Evolutionary conservation across 2,797 vertebrate species (phyloP).

Genomic region (Semaprochilodus insignis): DNA sequence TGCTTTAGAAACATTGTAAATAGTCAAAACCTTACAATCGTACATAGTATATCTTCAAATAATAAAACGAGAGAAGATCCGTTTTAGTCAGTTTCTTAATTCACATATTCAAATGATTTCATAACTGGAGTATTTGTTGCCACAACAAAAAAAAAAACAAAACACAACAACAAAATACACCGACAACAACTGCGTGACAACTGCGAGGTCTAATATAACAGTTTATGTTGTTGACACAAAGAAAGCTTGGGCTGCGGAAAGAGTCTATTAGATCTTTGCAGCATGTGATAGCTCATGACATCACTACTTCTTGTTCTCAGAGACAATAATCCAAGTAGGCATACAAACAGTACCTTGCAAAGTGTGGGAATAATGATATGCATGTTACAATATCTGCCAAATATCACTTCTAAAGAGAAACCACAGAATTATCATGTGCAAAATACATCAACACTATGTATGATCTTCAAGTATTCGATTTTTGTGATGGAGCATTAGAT

Average conservation of each 20-base stretch:
- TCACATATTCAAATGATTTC: constrained; percentile 21
- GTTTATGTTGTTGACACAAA: neutral
- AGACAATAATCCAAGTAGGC: constrained; percentile 25
- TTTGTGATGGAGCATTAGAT: constrained; percentile 13
- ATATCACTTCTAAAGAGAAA: constrained; percentile 5
- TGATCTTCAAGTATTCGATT: constrained; percentile 38
- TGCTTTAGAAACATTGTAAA: neutral
- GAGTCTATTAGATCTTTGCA: constrained; percentile 4
- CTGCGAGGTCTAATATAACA: constrained; percentile 3
- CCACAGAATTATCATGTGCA: constrained; percentile 19
- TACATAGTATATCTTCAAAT: constrained; percentile 21
- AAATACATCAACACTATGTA: constrained; percentile 41
- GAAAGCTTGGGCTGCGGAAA: neutral
- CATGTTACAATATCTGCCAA: constrained; percentile 1
- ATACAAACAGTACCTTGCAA: constrained; percentile 11
- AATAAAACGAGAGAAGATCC: neutral
- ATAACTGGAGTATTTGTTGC: constrained; percentile 7
- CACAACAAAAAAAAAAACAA: constrained; percentile 24
- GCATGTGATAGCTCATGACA: constrained; percentile 32
- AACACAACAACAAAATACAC: constrained; percentile 30
- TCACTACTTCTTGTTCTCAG: neutral
- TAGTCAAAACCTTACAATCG: constrained; percentile 22
- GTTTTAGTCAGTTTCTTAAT: neutral
- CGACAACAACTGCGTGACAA: neutral
- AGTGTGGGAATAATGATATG: constrained; percentile 12